Base-by-base conservation (phyloP, 1,140 invertebrate genomes). In the Apis cerana region DNA sequence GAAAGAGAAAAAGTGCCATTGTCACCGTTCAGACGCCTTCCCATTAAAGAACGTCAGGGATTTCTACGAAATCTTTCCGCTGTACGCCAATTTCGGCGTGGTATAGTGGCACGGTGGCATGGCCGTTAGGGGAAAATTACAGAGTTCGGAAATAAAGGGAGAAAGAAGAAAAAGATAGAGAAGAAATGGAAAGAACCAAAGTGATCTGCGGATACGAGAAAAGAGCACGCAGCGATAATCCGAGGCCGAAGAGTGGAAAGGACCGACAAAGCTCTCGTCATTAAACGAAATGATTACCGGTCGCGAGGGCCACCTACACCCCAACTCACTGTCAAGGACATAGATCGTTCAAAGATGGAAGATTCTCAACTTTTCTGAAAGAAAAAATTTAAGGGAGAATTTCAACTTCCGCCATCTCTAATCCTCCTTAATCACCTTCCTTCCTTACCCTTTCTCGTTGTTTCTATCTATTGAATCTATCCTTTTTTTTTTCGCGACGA, bases 201-300 rank as follows among this genome's bases (percentile, higher is more conserved):
- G 82, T 72, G 84, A 84, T 84, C 65, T 68, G 80, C 77, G 78
- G 74, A 80, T 78, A 84, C 54, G 43, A 74, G 71, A 68, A 62
- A 88, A 78, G 75, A 80, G 21, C 61, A 75, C 58, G 62, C 27
- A 52, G 78, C 83, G 88, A 91, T 90, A 91, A 91, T 91, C 89
- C 88, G 77, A 84, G 86, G 72, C 67, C 70, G 68, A 83, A 77
- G 88, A 84, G 74, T 75, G 75, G 69, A 85, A 78, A 80, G 69
- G 76, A 84, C 67, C 81, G 75, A 79, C 64, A 56, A 79, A 75
- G 83, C 78, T 88, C 87, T 90, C 88, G 88, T 91, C 91, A 92
- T 92, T 92, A 92, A 91, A 82, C 90, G 88, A 83, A 90, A 91
- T 92, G 91, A 92, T 92, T 91, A 85, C 86, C 80, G 84, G 79